These are phyloP conservation scores for Aelia acuminata DNA, from an alignment of 2,888 invertebrate species.

Conservation along the genomic window DNA sequence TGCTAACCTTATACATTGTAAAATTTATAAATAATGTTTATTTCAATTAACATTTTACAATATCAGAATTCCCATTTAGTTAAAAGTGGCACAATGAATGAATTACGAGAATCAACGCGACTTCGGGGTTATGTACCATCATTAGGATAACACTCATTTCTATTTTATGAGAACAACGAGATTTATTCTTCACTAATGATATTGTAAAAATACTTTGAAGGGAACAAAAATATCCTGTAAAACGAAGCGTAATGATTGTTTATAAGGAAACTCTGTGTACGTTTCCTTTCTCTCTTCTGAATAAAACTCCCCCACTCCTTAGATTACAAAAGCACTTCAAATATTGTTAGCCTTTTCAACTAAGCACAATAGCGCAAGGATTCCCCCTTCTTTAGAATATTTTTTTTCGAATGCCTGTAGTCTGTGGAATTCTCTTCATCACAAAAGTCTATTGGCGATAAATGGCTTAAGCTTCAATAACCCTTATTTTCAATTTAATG, in stretches of 20 bases:
- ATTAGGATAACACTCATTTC: no score
- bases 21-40: no score
- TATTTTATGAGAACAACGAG: no score
- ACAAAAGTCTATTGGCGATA: not conserved
- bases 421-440: not conserved
- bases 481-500: not conserved
- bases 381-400: slow-evolving; percentile 7
- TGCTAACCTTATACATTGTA: no score
- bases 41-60: no score
- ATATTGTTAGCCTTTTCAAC: slow-evolving; percentile 34
- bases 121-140: no score
- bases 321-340: slow-evolving; percentile 15
- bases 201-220: not conserved
- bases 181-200: no score
- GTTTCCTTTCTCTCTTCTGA: not conserved
- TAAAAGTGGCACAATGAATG: no score
- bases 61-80: no score
- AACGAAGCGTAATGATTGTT: slow-evolving; percentile 13
- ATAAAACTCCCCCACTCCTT: slow-evolving; percentile 6
- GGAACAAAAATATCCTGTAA: not conserved
- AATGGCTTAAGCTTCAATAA: not conserved
- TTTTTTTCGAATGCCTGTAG: not conserved
- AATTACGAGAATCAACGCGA: no score
- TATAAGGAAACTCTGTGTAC: not conserved
- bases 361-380: not conserved